These are phyloP conservation scores for Microtus californicus DNA, from an alignment of 2,797 vertebrate genomes.

Conservation along the genomic window DNA sequence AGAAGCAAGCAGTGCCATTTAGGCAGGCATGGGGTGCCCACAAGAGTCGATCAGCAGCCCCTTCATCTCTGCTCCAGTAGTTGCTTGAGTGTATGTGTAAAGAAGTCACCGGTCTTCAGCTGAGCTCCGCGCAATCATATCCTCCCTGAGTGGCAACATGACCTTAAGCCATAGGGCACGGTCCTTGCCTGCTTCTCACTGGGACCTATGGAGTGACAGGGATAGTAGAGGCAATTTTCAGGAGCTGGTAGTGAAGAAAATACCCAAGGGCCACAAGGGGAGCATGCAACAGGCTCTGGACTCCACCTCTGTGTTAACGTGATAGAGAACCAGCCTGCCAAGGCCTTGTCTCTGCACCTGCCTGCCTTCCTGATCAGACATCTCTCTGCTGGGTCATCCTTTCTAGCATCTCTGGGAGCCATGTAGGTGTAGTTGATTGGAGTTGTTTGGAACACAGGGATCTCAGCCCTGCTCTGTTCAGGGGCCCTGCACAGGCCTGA, in stretches of 20 bases:
- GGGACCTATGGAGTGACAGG: not conserved
- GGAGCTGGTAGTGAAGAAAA: not conserved
- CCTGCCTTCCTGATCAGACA: too few species aligned
- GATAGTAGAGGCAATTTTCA: too few species aligned
- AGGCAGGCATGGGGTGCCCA: accelerated
- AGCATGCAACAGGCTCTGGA: not conserved
- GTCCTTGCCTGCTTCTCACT: not conserved
- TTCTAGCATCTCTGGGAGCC: not conserved
- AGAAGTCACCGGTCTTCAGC: too few species aligned
- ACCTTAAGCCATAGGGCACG: not conserved
- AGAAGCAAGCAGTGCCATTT: too few species aligned
- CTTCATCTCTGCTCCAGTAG: too few species aligned
- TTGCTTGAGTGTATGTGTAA: not conserved
- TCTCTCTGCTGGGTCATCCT: not conserved
- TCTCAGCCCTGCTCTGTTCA: not conserved
- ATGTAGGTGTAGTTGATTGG: not conserved
- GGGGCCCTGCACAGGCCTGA: not conserved
- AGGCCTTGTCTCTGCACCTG: not conserved
- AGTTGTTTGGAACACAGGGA: not conserved
- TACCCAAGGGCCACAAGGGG: not conserved
- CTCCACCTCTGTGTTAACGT: not conserved
- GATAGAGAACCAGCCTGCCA: not conserved
- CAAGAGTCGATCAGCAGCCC: accelerated
- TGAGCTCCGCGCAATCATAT: not conserved
- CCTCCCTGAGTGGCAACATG: too few species aligned